phyloP scores from a whole-genome alignment of 1,140 invertebrate species.

The Mylabris phalerata region DNA sequence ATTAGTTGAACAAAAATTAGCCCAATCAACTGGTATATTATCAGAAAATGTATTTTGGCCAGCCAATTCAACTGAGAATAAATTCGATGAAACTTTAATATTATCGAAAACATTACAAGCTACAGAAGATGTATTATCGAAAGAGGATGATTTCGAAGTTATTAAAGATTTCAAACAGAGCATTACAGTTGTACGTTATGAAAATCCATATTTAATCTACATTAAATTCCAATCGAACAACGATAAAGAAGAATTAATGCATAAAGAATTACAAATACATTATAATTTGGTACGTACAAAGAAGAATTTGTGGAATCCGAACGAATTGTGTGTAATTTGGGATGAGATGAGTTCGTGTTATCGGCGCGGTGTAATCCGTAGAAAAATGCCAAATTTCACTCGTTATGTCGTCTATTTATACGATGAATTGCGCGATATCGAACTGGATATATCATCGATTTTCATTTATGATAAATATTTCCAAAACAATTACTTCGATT shows the following conservation, averaged over 20 bases:
- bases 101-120: constrained; percentile 3
- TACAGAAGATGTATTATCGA: neutral
- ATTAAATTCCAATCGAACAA: constrained; percentile 19
- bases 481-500: constrained; percentile 2
- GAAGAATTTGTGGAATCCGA: constrained; percentile 15
- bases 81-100: neutral
- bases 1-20: constrained; percentile 22
- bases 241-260: constrained; percentile 17
- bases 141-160: neutral
- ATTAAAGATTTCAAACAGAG: neutral
- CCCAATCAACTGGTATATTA: constrained; percentile 22
- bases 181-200: constrained; percentile 19
- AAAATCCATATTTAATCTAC: constrained; percentile 22
- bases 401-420: constrained; percentile 18
- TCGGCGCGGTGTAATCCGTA: constrained; percentile 16
- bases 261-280: constrained; percentile 25
- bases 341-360: neutral
- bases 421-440: constrained; percentile 17
- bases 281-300: constrained; percentile 17
- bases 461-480: constrained; percentile 21
- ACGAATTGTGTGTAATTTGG: constrained; percentile 18
- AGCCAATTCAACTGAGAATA: constrained; percentile 11
- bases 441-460: constrained; percentile 11
- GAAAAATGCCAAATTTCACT: neutral
- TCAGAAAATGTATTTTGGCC: constrained; percentile 25